Percentiles rank a stretch among this genome's conserved stretches.
phyloP scores from a whole-genome alignment of 2,888 invertebrate species.

The Hecatera dysodea region DNA sequence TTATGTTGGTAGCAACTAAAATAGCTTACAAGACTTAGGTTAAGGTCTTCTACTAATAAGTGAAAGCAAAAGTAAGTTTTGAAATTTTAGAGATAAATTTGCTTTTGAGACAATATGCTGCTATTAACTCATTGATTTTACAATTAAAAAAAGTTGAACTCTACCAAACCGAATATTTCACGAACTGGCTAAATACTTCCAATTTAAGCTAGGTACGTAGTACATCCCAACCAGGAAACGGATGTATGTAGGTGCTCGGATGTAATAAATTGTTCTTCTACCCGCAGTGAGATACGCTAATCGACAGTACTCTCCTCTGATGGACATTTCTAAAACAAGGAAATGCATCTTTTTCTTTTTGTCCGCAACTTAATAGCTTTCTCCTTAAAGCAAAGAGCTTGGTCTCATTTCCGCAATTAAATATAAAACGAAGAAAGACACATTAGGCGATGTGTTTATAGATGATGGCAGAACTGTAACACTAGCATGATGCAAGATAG shows the following conservation, averaged over 20 bases:
- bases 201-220: background rate
- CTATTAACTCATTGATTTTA: too few species aligned
- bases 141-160: background rate
- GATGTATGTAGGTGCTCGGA: slow-evolving; percentile 44
- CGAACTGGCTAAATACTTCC: background rate
- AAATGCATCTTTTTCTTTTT: slow-evolving; percentile 74
- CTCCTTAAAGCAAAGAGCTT: slow-evolving; percentile 63
- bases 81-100: too few species aligned
- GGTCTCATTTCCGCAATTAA: slow-evolving; percentile 74
- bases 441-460: slow-evolving; percentile 25
- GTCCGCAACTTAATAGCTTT: slow-evolving; percentile 70
- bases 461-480: slow-evolving; percentile 19
- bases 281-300: slow-evolving; percentile 45
- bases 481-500: slow-evolving; percentile 12
- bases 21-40: too few species aligned
- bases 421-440: slow-evolving; percentile 41
- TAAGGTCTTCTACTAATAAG: too few species aligned
- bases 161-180: background rate
- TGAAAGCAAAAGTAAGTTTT: too few species aligned
- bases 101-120: too few species aligned
- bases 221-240: slow-evolving; percentile 41
- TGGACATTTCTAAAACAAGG: slow-evolving; percentile 76
- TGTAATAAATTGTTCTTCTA: slow-evolving; percentile 43
- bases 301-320: slow-evolving; percentile 65
- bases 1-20: too few species aligned